Evolutionary conservation across 2,797 vertebrate genomes (phyloP).

Genomic region (Trachurus trachurus): DNA sequence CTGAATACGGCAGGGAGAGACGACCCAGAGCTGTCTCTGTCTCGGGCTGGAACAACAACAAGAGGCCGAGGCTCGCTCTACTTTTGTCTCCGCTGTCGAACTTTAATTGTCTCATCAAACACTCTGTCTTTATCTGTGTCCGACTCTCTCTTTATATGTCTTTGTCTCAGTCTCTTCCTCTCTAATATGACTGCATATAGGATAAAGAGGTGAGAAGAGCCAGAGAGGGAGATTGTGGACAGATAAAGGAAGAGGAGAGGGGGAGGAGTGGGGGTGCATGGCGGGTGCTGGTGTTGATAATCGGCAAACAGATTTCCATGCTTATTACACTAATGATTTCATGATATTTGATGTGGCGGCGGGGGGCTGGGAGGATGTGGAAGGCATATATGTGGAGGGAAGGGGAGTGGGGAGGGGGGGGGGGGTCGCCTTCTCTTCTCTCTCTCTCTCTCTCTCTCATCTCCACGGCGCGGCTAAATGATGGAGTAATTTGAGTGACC

Average conservation of each 20-base stretch:
- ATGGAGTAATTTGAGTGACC: conserved; percentile 98
- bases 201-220: conserved; percentile 92
- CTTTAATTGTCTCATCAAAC: conserved; percentile 56
- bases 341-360: conserved; percentile 94
- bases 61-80: conserved; percentile 11
- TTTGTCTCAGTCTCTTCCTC: conserved; percentile 64
- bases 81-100: conserved; percentile 14
- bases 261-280: conserved; percentile 73
- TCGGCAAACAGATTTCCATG: conserved; percentile 98
- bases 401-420: conserved; percentile 82
- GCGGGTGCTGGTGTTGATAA: conserved; percentile 89
- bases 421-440: conserved; percentile 58
- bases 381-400: conserved; percentile 73
- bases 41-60: background rate
- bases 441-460: conserved; percentile 84
- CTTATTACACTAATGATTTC: conserved; percentile 99
- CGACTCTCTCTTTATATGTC: conserved; percentile 32
- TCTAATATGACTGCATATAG: conserved; percentile 88
- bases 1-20: conserved; percentile 2
- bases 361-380: conserved; percentile 83
- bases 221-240: conserved; percentile 88
- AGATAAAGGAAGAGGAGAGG: conserved; percentile 85
- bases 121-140: conserved; percentile 39
- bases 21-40: conserved; percentile 7
- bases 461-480: conserved; percentile 92